Evolutionary conservation across 1,140 invertebrate species (phyloP), one percentile per base, ranked within the genome.

Genomic region (Pararge aegeria): DNA sequence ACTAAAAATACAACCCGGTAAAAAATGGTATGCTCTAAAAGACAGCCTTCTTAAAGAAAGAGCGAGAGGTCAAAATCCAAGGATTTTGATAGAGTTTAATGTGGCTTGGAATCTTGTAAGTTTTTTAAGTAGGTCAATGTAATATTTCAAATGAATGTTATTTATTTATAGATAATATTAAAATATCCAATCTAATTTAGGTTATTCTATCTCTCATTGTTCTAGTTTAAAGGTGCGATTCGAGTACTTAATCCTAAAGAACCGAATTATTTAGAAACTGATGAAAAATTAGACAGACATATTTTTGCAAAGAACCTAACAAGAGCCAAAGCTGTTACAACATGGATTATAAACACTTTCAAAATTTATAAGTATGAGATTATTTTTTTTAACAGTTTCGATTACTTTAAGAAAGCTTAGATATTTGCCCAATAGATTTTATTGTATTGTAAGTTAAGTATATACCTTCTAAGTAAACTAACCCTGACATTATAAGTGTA

Each of bases 21-120:
- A 97, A 80, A 93, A 95, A 74, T 99, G 98, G 98, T 99, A 98
- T 82, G 94, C 95, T 0, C 91, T 99, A 18, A 99, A 99, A 90
- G 98, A 99, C 78, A 96, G 95, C 75, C 98, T 98, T 74, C 89
- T 98, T 16, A 91, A 94, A 16, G 92, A 93, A 12, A 90, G 95
- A 40, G 96, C 96, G 1, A 99, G 98, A 90, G 98, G 98, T 15
- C 94, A 80, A 58, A 85, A 87, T 66, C 77, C 87, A 12, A 80
- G 79, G 64, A 84, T 89, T 62, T 90, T 97, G 4, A 80, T 99
- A 5, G 98, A 99, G 91, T 93, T 99, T 92, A 94, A 92, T 37
- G 92, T 99, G 0, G 83, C 95, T 15, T 99, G 96, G 95, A 99
- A 98, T 90, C 93, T 95, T 44, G 93, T 89, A 72, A 85, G 84